These are phyloP conservation scores for Nemapogon koenigi DNA, from an alignment of 2,888 invertebrate species.

Conservation along the genomic window DNA sequence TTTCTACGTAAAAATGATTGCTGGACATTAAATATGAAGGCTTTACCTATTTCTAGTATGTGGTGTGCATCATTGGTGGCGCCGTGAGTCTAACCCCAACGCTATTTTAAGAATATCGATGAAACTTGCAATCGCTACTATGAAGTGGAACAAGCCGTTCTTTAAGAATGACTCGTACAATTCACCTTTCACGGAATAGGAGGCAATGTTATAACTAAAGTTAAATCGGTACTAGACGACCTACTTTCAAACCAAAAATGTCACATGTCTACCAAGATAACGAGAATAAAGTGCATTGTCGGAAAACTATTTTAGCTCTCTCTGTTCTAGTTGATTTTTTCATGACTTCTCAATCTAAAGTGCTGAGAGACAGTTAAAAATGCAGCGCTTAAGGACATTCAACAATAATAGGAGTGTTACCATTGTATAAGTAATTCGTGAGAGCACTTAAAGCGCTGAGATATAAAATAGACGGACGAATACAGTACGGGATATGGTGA, in stretches of 20 bases:
- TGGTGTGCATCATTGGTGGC: slow-evolving; percentile 37
- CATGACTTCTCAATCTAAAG: too few species aligned
- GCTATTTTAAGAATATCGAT: slow-evolving; percentile 53
- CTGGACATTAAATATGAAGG: slow-evolving; percentile 52
- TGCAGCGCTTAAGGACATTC: too few species aligned
- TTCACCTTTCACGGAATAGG: slow-evolving; percentile 19
- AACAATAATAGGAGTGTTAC: neutral
- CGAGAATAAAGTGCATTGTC: too few species aligned
- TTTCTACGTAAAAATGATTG: slow-evolving; percentile 43
- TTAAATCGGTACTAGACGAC: too few species aligned
- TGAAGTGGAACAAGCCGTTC: slow-evolving; percentile 3
- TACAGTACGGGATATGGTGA: slow-evolving; percentile 22
- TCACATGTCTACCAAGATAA: too few species aligned
- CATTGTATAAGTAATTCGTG: slow-evolving; percentile 50
- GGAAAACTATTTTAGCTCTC: too few species aligned
- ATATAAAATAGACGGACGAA: slow-evolving; percentile 30
- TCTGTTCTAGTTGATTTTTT: too few species aligned
- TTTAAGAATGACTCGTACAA: neutral
- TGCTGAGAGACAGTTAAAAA: too few species aligned
- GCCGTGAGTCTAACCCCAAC: slow-evolving; percentile 30
- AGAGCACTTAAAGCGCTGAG: slow-evolving; percentile 26
- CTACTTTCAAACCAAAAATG: too few species aligned
- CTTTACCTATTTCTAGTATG: slow-evolving; percentile 24
- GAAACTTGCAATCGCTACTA: slow-evolving; percentile 21
- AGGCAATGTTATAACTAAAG: too few species aligned